A percentile compares a stretch with the other conserved stretches of the same genome.
phyloP scores from a whole-genome alignment of 2,113 vertebrate genomes.

The Cardinalis cardinalis region DNA sequence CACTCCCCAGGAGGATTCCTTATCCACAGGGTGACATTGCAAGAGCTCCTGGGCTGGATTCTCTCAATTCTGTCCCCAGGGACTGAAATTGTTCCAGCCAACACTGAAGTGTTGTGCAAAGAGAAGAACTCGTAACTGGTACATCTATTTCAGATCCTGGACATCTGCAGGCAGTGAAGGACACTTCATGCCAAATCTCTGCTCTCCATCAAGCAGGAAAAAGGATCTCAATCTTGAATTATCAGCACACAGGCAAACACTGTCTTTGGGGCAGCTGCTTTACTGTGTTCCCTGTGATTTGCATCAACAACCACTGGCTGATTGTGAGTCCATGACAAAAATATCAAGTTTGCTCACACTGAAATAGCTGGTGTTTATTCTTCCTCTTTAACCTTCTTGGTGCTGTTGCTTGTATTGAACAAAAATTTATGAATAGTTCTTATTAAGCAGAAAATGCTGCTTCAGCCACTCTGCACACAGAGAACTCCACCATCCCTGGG shows the following conservation, averaged over 20 bases:
- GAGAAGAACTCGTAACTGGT: neutral
- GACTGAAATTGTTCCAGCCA: neutral
- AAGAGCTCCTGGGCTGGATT: neutral
- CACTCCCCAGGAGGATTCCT: neutral
- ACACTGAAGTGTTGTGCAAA: neutral
- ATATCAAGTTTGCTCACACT: neutral
- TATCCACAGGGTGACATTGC: neutral
- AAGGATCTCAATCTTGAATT: neutral
- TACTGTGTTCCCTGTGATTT: neutral
- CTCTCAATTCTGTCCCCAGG: neutral
- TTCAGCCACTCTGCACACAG: neutral
- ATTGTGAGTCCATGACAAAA: neutral
- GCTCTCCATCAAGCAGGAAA: neutral
- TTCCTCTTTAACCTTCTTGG: neutral
- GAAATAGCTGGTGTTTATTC: constrained; percentile 9
- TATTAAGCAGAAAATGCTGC: constrained; percentile 23
- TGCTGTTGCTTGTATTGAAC: neutral
- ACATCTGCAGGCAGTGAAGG: neutral
- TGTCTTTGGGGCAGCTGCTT: neutral
- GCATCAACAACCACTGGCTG: neutral
- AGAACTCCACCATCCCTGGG: neutral
- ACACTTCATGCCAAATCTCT: neutral
- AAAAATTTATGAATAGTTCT: constrained; percentile 6
- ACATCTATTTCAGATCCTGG: neutral
- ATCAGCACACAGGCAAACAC: neutral